These are phyloP conservation scores for Hafferia zeledoni DNA, from an alignment of 2,797 vertebrate genomes.

Conservation along the genomic window DNA sequence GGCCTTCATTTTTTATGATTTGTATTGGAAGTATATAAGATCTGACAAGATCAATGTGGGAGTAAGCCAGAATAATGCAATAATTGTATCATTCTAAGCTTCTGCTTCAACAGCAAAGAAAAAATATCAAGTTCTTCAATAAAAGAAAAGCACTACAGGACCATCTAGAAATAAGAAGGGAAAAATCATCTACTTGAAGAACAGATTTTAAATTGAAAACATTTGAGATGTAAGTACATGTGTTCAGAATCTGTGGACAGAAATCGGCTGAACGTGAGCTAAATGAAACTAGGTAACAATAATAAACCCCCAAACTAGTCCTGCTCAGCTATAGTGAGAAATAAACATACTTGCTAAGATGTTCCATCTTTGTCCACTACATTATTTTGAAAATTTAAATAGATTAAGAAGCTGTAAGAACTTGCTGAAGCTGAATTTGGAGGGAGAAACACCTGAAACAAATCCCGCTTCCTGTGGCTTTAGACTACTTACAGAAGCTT, in stretches of 20 bases:
- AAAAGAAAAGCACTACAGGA: neutral
- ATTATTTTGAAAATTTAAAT: neutral
- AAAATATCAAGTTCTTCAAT: constrained; percentile 1
- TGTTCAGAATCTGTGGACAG: constrained; percentile 3
- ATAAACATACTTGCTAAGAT: neutral
- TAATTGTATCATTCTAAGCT: constrained; percentile 1
- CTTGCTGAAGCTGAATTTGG: neutral
- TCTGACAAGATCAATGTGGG: neutral
- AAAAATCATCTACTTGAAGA: neutral
- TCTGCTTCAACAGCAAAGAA: constrained; percentile 11
- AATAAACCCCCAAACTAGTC: neutral
- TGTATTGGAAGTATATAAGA: neutral
- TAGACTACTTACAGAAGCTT: neutral
- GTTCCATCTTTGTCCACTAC: neutral
- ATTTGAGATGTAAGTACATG: neutral
- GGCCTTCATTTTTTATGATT: neutral
- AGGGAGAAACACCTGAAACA: neutral
- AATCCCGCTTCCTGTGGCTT: neutral
- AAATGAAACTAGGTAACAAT: neutral
- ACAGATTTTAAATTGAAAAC: constrained; percentile 37
- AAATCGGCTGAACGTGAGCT: neutral
- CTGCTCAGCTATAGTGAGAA: neutral
- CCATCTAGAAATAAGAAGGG: neutral
- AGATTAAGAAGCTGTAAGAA: neutral
- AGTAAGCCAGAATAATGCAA: constrained; percentile 28